Evolutionary conservation across 1,140 invertebrate genomes (phyloP).

Genomic region (Galleria mellonella): DNA sequence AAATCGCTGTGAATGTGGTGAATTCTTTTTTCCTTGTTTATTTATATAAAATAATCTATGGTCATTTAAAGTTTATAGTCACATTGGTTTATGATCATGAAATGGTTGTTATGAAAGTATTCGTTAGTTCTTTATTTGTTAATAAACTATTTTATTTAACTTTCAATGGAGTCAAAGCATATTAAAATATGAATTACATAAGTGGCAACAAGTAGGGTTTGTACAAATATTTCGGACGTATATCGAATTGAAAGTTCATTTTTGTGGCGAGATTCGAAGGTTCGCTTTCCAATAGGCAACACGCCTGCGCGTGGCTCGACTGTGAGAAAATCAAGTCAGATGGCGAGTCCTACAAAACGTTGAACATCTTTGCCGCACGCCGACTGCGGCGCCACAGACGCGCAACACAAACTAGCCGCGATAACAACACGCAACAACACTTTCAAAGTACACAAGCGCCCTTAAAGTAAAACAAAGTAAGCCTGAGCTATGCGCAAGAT

Average conservation of each 20-base stretch:
- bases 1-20: too few relatives aligned
- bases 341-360: constrained; percentile 25
- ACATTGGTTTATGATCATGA: too few relatives aligned
- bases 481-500: too few relatives aligned
- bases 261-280: background rate
- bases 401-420: constrained; percentile 2
- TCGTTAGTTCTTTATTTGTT: too few relatives aligned
- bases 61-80: too few relatives aligned
- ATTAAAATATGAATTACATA: background rate
- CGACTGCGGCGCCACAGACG: constrained; percentile 23
- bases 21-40: too few relatives aligned
- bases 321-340: constrained; percentile 15
- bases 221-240: background rate
- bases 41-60: too few relatives aligned
- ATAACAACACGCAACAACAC: background rate
- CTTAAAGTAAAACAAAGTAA: too few relatives aligned
- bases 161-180: too few relatives aligned
- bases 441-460: too few relatives aligned
- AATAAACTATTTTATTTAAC: too few relatives aligned
- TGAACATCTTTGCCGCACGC: constrained; percentile 17
- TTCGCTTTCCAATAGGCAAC: background rate
- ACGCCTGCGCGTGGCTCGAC: background rate
- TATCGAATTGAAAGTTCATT: background rate
- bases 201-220: background rate
- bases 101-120: too few relatives aligned